phyloP scores from a whole-genome alignment of 1,140 invertebrate genomes.

The Ceratosolen solmsi region DNA sequence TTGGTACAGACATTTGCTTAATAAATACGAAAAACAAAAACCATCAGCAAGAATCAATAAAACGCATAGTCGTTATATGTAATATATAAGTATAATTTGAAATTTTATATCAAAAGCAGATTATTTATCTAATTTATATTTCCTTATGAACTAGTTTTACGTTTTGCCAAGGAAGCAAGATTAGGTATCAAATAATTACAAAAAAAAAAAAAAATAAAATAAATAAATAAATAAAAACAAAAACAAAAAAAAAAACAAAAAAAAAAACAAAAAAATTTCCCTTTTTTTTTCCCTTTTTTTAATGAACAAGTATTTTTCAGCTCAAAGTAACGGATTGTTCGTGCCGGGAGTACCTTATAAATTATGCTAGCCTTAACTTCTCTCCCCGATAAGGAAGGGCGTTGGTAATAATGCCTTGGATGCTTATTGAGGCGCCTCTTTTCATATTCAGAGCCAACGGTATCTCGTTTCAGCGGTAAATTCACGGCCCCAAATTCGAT shows the following conservation, averaged over 20 bases:
- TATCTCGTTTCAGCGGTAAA: not conserved
- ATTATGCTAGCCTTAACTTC: not conserved
- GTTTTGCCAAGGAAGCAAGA: not conserved
- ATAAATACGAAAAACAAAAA: not conserved
- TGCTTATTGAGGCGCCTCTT: not conserved
- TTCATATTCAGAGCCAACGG: not conserved
- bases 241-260: not conserved
- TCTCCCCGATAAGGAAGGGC: not conserved
- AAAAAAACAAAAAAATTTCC: not conserved
- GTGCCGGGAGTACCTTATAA: not conserved
- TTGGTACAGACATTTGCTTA: not conserved
- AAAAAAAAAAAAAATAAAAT: not conserved
- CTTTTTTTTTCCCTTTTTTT: not conserved
- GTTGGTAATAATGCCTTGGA: not conserved
- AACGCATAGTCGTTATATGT: not conserved
- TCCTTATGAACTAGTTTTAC: not conserved
- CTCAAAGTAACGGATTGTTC: not conserved
- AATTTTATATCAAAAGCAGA: not conserved
- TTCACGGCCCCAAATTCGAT: not conserved
- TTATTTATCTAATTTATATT: slow-evolving; percentile 13
- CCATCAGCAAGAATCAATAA: not conserved
- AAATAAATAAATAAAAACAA: too few relatives aligned
- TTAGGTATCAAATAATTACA: not conserved
- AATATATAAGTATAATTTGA: not conserved
- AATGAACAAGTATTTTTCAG: not conserved